A percentile compares a stretch with the other conserved stretches of the same genome.
Conservation (phyloP, 2,113 vertebrate genomes). For the Sinocyclocheilus grahami region DNA sequence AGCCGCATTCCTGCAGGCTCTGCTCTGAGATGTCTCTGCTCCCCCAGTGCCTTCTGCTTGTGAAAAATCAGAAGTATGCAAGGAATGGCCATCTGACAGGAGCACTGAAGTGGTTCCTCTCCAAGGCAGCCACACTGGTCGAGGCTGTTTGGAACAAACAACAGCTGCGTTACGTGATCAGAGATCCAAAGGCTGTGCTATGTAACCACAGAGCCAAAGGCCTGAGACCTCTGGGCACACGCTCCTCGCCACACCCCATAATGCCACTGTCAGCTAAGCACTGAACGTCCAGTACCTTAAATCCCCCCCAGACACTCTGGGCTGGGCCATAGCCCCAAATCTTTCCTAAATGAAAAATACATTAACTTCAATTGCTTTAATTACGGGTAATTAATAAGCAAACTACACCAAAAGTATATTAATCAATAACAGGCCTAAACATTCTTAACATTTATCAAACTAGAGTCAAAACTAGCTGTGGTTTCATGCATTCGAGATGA, state of each 20-base stretch:
- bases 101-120: constrained; percentile 59
- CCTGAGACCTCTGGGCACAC: constrained; percentile 62
- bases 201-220: constrained; percentile 60
- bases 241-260: constrained; percentile 37
- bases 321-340: background rate
- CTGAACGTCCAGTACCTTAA: constrained; percentile 15
- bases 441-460: background rate
- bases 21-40: constrained; percentile 60
- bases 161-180: constrained; percentile 72
- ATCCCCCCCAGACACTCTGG: background rate
- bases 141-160: constrained; percentile 73
- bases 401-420: background rate
- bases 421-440: background rate
- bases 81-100: constrained; percentile 73
- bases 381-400: background rate
- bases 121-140: constrained; percentile 59
- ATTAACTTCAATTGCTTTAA: background rate
- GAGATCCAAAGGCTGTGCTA: constrained; percentile 67
- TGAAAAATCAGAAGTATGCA: constrained; percentile 68
- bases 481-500: background rate
- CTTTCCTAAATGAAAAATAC: background rate
- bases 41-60: constrained; percentile 60
- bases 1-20: constrained; percentile 41
- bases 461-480: background rate
- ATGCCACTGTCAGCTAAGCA: constrained; percentile 32